Evolutionary conservation across 2,113 vertebrate species (phyloP).

Genomic region (Perca flavescens): DNA sequence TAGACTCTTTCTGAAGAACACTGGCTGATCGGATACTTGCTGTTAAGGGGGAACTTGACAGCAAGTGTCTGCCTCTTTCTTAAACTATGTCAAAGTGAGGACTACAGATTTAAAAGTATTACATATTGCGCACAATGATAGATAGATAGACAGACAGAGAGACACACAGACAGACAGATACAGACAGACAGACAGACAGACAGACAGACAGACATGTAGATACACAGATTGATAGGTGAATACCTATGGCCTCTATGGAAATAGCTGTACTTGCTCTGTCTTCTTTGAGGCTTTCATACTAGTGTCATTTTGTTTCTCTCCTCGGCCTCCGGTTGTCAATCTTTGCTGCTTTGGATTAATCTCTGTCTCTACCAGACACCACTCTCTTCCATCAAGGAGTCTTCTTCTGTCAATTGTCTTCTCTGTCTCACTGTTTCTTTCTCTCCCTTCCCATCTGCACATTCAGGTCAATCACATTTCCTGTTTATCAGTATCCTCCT

Average conservation of each 20-base stretch:
- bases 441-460: slow-evolving; percentile 44
- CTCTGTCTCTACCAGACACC: slow-evolving; percentile 50
- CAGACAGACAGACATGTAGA: neutral
- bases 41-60: neutral
- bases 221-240: neutral
- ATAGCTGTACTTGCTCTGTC: slow-evolving; percentile 24
- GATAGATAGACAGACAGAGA: neutral
- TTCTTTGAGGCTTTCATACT: slow-evolving; percentile 23
- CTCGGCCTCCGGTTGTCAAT: slow-evolving; percentile 38
- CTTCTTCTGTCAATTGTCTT: slow-evolving; percentile 44
- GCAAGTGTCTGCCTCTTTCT: neutral
- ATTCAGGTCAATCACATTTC: slow-evolving; percentile 66
- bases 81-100: neutral
- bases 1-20: neutral
- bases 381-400: slow-evolving; percentile 63
- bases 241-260: slow-evolving; percentile 20
- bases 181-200: neutral
- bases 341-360: slow-evolving; percentile 54
- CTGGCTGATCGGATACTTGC: neutral
- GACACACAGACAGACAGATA: neutral
- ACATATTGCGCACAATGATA: neutral
- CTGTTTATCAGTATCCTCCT: slow-evolving; percentile 64
- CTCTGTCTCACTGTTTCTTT: slow-evolving; percentile 25
- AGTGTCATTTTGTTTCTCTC: slow-evolving; percentile 40
- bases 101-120: neutral